A percentile compares a stretch with the other conserved stretches of the same genome.
Evolutionary conservation across 2,113 vertebrate species (phyloP).

Genomic region (Stomatorhinus ivindoensis): DNA sequence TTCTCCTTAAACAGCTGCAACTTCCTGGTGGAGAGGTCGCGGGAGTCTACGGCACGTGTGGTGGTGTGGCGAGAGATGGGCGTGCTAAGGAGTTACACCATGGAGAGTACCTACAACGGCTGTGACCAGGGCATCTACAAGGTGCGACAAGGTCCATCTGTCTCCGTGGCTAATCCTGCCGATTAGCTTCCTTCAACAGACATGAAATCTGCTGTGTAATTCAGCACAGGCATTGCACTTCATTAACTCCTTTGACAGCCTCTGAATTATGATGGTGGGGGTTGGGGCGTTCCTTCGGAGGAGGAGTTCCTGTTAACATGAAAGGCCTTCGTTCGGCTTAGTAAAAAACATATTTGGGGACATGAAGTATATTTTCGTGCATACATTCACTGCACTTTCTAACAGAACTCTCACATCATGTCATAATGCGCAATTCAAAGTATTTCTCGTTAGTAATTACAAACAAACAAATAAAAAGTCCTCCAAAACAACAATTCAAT

Average conservation of each 20-base stretch:
- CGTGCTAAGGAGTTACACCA: constrained; percentile 83
- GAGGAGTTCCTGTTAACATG: background rate
- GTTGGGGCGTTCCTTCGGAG: background rate
- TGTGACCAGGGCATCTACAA: constrained; percentile 84
- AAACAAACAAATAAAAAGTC: background rate
- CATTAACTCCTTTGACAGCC: constrained; percentile 42
- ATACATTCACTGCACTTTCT: background rate
- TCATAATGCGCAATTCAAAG: background rate
- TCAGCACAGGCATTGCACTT: constrained; percentile 16
- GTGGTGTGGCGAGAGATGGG: constrained; percentile 89
- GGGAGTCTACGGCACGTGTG: constrained; percentile 77
- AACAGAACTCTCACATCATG: background rate
- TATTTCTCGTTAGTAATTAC: background rate
- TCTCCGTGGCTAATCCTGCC: constrained; percentile 1
- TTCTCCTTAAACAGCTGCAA: constrained; percentile 88
- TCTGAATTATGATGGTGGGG: constrained; percentile 48
- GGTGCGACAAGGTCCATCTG: constrained; percentile 47
- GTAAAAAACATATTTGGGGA: background rate
- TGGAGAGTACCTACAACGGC: constrained; percentile 88
- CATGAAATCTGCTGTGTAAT: constrained; percentile 8
- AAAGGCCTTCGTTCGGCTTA: background rate
- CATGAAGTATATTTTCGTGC: background rate
- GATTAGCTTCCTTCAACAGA: constrained; percentile 3
- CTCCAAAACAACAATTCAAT: background rate
- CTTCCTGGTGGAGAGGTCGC: constrained; percentile 86